Conservation (phyloP, 2,113 vertebrate genomes). For the Phainopepla nitens region DNA sequence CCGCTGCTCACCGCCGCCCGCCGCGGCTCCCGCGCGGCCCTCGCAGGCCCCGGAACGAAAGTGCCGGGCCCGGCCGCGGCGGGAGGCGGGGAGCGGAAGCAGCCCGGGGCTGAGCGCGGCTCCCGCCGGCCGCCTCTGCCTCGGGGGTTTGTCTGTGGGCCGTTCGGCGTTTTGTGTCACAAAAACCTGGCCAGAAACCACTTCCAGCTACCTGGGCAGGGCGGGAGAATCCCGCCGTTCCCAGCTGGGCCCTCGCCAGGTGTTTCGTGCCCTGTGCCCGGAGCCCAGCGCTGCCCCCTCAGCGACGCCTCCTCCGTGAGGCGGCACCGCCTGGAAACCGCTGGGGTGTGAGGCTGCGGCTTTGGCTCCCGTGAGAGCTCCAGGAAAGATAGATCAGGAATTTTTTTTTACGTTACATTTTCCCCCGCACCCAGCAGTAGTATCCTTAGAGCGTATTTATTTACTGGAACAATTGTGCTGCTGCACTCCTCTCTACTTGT, state of each 20-base stretch:
- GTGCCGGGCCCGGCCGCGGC: not conserved
- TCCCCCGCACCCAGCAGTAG: rapidly evolving
- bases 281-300: not conserved
- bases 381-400: rapidly evolving
- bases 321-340: not conserved
- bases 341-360: rapidly evolving
- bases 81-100: constrained; percentile 1
- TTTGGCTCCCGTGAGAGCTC: not conserved
- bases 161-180: not conserved
- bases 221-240: rapidly evolving
- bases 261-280: too few relatives aligned
- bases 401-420: too few relatives aligned
- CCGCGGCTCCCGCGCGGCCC: not conserved
- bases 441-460: rapidly evolving
- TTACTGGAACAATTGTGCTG: not conserved
- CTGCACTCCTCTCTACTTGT: not conserved
- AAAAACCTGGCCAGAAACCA: not conserved
- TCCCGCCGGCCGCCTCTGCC: rapidly evolving
- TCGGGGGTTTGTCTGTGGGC: rapidly evolving
- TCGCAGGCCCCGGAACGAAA: not conserved
- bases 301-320: not conserved
- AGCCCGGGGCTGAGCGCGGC: not conserved
- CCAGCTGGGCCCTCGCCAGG: rapidly evolving
- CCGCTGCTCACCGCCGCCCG: not conserved
- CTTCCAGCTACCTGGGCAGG: rapidly evolving